Base-by-base conservation (phyloP, 2,888 invertebrate genomes). In the Hymenopus coronatus region DNA sequence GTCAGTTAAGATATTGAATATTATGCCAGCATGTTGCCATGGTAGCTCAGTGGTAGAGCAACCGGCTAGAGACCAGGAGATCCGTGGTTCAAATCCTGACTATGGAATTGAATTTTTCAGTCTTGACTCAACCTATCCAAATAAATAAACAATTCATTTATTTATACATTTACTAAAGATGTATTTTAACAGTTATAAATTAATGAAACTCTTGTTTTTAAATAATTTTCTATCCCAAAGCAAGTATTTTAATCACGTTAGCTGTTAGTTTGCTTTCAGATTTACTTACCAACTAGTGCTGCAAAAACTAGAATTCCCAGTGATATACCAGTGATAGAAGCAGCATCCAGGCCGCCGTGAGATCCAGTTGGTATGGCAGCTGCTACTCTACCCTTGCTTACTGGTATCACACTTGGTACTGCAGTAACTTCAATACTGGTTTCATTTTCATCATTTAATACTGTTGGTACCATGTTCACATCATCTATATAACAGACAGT, bases 271-370 rank as follows among this genome's bases (percentile, higher is more conserved):
- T 40, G 9, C 6, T 40, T 2, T 40, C n/a, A 84, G 28, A 28
- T 27, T n/a, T 81, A 90, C 91, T 90, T 89, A 91, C 91, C 91
- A 84, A 95, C 94, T 82, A 96, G 93, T 9, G 95, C 96, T 84
- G 95, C 95, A 89, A 96, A 92, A 83, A 95, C 95, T 90, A 96
- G 93, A 90, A 96, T 95, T 84, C 95, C 96, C 91, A 96, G 94
- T 70, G 96, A 96, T 91, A 96, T 96, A 25, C 96, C 96, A 30
- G 96, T 96, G 90, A 96, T 96, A 83, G 94, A 94, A 12, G 95
- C 95, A 70, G 95, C 95, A 91, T 95, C 95, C 93, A 95, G 92
- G 70, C 91, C 91, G 20, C 88, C 82, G 12, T 86, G 84, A 9
- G 84, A 40, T 1, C 15, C 40, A 40, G 12, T 46, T 40, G 40